Conservation (phyloP, 2,888 invertebrate genomes). For the Agrochola lychnidis region DNA sequence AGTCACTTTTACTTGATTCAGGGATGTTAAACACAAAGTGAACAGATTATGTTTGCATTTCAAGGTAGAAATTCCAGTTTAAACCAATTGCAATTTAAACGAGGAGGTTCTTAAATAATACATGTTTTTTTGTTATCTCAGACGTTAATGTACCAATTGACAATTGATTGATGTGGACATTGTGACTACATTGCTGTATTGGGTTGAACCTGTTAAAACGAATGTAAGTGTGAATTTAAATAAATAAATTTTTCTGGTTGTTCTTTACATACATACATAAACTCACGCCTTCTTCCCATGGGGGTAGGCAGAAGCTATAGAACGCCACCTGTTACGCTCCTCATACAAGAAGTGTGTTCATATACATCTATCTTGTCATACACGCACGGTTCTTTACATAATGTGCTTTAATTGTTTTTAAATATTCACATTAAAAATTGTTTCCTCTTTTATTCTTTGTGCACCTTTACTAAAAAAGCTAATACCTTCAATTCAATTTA, state of each 20-base stretch:
- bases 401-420: background rate
- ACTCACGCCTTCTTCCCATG: too few relatives aligned
- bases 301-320: too few relatives aligned
- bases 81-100: background rate
- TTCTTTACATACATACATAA: too few relatives aligned
- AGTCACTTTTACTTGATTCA: constrained; percentile 54
- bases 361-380: too few relatives aligned
- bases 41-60: constrained; percentile 43
- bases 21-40: constrained; percentile 33
- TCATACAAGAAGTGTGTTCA: too few relatives aligned
- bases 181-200: too few relatives aligned
- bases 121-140: background rate
- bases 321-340: too few relatives aligned
- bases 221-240: too few relatives aligned
- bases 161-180: too few relatives aligned
- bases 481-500: too few relatives aligned
- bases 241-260: background rate
- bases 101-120: background rate
- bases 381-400: background rate
- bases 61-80: background rate
- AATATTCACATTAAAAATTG: background rate
- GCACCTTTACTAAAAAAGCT: background rate
- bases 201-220: too few relatives aligned
- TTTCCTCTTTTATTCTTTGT: background rate
- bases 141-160: background rate